Base-by-base conservation (phyloP, 2,113 vertebrate species). In the Pan troglodytes region DNA sequence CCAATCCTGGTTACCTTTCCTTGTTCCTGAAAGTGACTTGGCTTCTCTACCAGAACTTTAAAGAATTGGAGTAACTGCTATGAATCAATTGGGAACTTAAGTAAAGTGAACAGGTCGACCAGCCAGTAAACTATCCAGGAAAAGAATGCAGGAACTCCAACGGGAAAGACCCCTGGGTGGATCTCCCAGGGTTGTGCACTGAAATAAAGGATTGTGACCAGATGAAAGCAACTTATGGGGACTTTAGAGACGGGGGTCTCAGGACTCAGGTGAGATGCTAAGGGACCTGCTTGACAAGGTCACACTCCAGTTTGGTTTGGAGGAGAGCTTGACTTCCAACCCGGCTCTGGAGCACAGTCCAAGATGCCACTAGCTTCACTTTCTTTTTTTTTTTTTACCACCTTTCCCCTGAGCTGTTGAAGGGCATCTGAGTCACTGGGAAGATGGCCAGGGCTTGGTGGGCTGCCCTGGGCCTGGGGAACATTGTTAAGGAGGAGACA, bases 371-470 rank as follows among this genome's bases (percentile, higher is more conserved):
- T 30, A 48, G 67, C 25, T 78, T 90, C 45, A 43, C 48, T 12
- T 2, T 40, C 40, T 40, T 40, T 40, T 40, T 40, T 40, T 40
- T 40, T 40, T 17, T 6, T 67, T 18, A 40, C 1, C 59, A n/a
- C 32, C 35, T 81, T 55, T n/a, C 17, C 23, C 75, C 61, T 17
- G 45, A 90, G 61, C 27, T 64, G 38, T 22, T 8, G 27, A 84
- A 96, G 40, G 38, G 48, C 45, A 4, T 87, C 32, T 96, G 98
- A 97, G 96, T 98, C 95, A 95, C 32, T 40, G 13, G 95, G 76
- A 87, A 80, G 32, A n/a, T 0, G 13, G 80, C 80, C 50, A 57
- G 88, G 95, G 3, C 48, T 18, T 55, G 52, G 89, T 86, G 87
- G 93, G 79, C 73, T 70, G 87, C 43, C 91, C 75, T 80, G 61